phyloP scores from a whole-genome alignment of 2,113 vertebrate genomes.

The Ginglymostoma cirratum region DNA sequence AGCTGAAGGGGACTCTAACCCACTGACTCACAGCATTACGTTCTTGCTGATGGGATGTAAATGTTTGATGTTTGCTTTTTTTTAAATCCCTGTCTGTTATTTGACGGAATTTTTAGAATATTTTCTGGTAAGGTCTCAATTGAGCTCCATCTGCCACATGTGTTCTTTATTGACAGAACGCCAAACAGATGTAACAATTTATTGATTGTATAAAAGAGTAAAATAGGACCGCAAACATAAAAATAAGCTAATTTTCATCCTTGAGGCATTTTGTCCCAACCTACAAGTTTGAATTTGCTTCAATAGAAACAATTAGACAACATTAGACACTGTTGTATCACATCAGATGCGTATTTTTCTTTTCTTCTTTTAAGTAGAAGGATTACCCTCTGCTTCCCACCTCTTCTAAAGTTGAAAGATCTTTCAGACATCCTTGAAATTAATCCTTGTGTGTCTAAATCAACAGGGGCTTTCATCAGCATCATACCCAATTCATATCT shows the following conservation, averaged over 20 bases:
- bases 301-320: conserved; percentile 12
- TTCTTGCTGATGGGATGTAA: not conserved
- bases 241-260: conserved; percentile 29
- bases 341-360: not conserved
- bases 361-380: not conserved
- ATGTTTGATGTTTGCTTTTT: not conserved
- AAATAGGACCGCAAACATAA: not conserved
- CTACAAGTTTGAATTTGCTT: conserved; percentile 24
- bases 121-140: not conserved
- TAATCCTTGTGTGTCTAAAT: not conserved
- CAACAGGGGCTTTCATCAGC: not conserved
- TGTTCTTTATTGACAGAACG: conserved; percentile 16
- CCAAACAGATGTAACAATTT: conserved; percentile 30
- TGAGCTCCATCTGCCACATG: conserved; percentile 10
- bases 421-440: not conserved
- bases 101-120: not conserved
- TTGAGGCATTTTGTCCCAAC: not conserved
- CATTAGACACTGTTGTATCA: not conserved
- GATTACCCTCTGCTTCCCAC: not conserved
- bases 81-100: not conserved
- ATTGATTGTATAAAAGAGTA: conserved; percentile 1
- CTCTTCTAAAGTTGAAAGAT: not conserved
- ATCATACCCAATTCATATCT: not conserved
- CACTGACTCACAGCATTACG: not conserved
- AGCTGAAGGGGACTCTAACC: not conserved